Base-by-base conservation (phyloP, 2,888 invertebrate species). In the Ditula angustiorana region DNA sequence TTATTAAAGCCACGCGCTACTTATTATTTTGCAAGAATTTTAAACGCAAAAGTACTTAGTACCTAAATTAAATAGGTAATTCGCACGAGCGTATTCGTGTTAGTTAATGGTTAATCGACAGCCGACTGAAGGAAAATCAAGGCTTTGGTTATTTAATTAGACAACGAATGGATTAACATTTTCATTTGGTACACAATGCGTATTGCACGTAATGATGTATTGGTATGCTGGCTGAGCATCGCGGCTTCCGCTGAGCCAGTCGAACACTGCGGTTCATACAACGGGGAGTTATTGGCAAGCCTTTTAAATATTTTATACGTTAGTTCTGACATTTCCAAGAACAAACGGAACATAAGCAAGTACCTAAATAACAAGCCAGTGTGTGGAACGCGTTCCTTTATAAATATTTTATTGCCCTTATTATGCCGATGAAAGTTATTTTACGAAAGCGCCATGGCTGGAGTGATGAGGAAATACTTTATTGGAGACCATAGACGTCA, bases 81-180 rank as follows among this genome's bases (percentile, higher is more conserved):
- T 52, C 21, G 19, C 46, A 56, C 35, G 19, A 41, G 41, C 19
- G 49, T 74, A 78, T 81, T n/a, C 86, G 88, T 86, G 83, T 80
- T 78, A 73, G 70, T 82, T 76, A 77, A 70, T 64, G 76, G 75
- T 77, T 72, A 67, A 84, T 76, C 79, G 76, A 77, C 86, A 81
- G 82, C 81, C 84, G 82, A 91, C 90, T 92, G 87, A 85, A 85
- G 87, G 85, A 88, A 87, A 90, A 88, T 83, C 86, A 81, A 82
- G 82, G 85, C 81, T 86, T 85, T 85, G 83, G 84, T 86, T 87
- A 85, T 80, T 81, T 82, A 85, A 82, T 84, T 88, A 87, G 82
- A 84, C 81, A 85, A 80, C 78, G 77, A 77, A 77, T 71, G 83
- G 87, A 92, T 92, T 92, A 89, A 83, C 91, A 92, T 92, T 90